Evolutionary conservation across 1,140 invertebrate species (phyloP).

Genomic region (Dendrolimus punctatus): DNA sequence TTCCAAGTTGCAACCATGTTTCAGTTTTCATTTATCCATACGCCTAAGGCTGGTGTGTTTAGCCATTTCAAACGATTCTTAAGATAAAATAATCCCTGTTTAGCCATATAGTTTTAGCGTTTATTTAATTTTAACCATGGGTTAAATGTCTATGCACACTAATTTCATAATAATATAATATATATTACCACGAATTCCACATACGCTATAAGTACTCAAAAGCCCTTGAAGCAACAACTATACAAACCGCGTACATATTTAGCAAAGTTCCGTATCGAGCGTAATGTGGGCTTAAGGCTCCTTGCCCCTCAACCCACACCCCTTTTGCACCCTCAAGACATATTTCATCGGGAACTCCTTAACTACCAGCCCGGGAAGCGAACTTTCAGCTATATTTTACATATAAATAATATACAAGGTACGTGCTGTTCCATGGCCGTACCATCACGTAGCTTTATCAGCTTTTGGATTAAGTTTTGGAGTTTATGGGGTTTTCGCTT

Average conservation of each 20-base stretch:
- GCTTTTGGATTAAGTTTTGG: background rate
- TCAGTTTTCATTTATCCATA: too few species aligned
- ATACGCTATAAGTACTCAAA: too few species aligned
- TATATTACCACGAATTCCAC: too few species aligned
- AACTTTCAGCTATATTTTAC: constrained; percentile 62
- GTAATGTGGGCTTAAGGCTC: constrained; percentile 46
- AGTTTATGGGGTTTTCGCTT: too few species aligned
- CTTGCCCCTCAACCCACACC: constrained; percentile 18
- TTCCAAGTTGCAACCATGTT: too few species aligned
- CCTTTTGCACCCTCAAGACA: constrained; percentile 45
- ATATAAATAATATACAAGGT: constrained; percentile 53
- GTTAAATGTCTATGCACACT: too few species aligned
- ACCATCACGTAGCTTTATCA: constrained; percentile 2
- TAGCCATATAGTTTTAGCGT: too few species aligned
- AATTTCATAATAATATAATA: too few species aligned
- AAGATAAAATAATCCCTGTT: too few species aligned
- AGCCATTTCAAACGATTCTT: too few species aligned
- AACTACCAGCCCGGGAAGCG: constrained; percentile 36
- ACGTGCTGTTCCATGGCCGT: constrained; percentile 3
- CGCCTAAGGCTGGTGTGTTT: too few species aligned
- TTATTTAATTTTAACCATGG: too few species aligned
- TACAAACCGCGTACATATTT: constrained; percentile 24
- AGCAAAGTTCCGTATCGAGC: constrained; percentile 46
- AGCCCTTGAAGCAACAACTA: constrained; percentile 5
- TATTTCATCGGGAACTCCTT: constrained; percentile 65